Conservation (phyloP, 92 coral and sea anemone genomes). For the Paramuricea clavata region DNA sequence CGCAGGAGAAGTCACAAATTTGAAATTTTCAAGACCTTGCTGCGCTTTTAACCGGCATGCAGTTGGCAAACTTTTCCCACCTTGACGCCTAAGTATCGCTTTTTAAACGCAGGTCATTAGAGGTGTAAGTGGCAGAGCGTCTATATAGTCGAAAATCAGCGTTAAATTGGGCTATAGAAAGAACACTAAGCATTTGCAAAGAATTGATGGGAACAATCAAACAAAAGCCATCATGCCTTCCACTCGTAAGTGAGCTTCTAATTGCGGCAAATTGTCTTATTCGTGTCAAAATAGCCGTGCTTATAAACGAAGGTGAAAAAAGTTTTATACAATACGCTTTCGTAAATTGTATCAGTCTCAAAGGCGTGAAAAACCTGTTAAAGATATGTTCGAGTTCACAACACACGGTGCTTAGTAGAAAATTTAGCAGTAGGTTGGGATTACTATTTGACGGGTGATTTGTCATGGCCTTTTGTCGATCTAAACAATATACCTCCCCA, state of each 20-base stretch:
- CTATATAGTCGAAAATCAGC: conserved; percentile 17
- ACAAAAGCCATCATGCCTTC: conserved; percentile 38
- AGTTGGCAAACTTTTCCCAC: neutral
- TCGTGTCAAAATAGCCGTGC: conserved; percentile 14
- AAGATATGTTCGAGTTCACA: neutral
- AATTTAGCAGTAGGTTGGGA: neutral
- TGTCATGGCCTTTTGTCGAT: conserved; percentile 22
- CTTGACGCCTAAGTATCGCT: neutral
- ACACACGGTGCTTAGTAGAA: neutral
- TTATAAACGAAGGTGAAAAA: neutral
- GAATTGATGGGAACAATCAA: conserved; percentile 1
- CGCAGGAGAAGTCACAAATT: neutral
- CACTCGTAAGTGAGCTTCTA: neutral
- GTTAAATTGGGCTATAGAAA: conserved; percentile 8
- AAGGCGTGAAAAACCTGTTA: neutral
- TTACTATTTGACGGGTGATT: neutral
- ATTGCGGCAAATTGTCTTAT: conserved; percentile 40
- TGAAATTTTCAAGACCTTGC: neutral
- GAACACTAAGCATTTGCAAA: conserved; percentile 10
- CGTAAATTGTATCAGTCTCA: neutral
- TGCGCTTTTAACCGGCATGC: neutral
- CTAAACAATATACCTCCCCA: conserved; percentile 39
- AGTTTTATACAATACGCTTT: neutral
- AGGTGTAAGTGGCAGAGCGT: conserved; percentile 2
- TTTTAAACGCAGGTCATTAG: neutral